Evolutionary conservation across 1,140 invertebrate genomes (phyloP).

Genomic region (Laupala kohalensis): DNA sequence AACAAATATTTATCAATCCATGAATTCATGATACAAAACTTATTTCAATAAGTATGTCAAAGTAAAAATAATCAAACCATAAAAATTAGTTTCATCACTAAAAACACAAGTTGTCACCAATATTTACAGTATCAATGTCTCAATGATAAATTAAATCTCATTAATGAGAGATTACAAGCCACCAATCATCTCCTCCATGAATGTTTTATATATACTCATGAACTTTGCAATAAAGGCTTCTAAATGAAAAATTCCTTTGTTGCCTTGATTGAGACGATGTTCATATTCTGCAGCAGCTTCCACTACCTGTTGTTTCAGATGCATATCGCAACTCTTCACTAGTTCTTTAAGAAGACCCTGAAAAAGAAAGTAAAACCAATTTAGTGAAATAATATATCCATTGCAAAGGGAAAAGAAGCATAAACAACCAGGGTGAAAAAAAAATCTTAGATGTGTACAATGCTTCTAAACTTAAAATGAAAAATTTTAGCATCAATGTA

Average conservation of each 20-base stretch:
- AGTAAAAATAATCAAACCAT: too few species aligned
- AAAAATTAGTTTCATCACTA: too few species aligned
- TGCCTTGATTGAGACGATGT: conserved; percentile 75
- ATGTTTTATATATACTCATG: conserved; percentile 86
- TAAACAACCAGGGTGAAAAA: neutral
- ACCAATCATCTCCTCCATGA: conserved; percentile 54
- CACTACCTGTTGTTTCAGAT: conserved; percentile 74
- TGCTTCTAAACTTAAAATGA: neutral
- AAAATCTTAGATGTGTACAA: neutral
- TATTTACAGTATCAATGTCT: too few species aligned
- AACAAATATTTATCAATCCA: too few species aligned
- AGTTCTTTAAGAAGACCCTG: conserved; percentile 69
- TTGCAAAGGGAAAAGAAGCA: neutral
- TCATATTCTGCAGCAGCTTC: conserved; percentile 78
- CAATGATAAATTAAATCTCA: too few species aligned
- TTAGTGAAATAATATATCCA: neutral
- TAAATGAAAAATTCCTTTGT: conserved; percentile 91
- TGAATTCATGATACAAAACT: too few species aligned
- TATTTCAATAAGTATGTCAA: too few species aligned
- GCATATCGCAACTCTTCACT: conserved; percentile 77
- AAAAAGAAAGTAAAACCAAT: conserved; percentile 12
- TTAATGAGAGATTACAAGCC: conserved; percentile 17
- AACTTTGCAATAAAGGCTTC: conserved; percentile 95
- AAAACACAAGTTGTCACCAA: too few species aligned
- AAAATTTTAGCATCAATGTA: neutral